Base-by-base conservation (phyloP, 2,113 vertebrate species). In the Chunga burmeisteri region DNA sequence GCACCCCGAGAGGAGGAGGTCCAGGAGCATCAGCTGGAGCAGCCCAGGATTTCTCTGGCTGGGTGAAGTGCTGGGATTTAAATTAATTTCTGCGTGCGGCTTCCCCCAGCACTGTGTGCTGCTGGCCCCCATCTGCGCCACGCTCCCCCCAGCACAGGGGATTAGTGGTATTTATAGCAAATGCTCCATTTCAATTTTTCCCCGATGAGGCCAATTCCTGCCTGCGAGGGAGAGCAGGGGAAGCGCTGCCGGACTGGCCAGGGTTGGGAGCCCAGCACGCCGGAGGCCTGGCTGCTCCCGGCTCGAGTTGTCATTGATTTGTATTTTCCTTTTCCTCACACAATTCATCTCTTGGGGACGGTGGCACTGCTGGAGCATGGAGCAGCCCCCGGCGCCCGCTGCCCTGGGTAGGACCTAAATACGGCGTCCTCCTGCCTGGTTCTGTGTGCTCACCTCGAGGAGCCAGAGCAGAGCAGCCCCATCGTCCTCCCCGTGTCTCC, bases 131-230 rank as follows among this genome's bases (percentile, higher is more conserved):
- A 8, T 6, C 81, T 55, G n/a, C 8, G 7, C 59, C 22, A 2
- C 5, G 2, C 90, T 49, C 61, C 46, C 46, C 67, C 46, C 52
- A 25, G 47, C 66, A 14, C 4, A 0, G 2, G 16, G 86, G 91
- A 86, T 87, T 87, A 93, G 32, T 11, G 70, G 62, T 82, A 53
- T 94, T 93, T 83, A 90, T 77, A 92, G 95, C 67, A 75, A 81
- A 75, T 0, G 0, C 44, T 71, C n/a, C 20, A 2, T 19, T 62
- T 46, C n/a, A 5, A 0, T 42, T 79, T 79, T 65, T 38, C 26
- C 86, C 75, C 14, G 1, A 2, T 2, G 44, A 90, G 83, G 89
- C 83, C 55, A 27, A 65, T 77, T 91, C 80, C 90, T 71, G 86
- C 75, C 40, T 6, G 21, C 1, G 8, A 34, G 44, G 30, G 38